Percentiles rank a stretch among this genome's conserved stretches.
These are phyloP conservation scores for Speoplatyrhinus poulsoni DNA, from an alignment of 2,113 vertebrate species.

Conservation along the genomic window DNA sequence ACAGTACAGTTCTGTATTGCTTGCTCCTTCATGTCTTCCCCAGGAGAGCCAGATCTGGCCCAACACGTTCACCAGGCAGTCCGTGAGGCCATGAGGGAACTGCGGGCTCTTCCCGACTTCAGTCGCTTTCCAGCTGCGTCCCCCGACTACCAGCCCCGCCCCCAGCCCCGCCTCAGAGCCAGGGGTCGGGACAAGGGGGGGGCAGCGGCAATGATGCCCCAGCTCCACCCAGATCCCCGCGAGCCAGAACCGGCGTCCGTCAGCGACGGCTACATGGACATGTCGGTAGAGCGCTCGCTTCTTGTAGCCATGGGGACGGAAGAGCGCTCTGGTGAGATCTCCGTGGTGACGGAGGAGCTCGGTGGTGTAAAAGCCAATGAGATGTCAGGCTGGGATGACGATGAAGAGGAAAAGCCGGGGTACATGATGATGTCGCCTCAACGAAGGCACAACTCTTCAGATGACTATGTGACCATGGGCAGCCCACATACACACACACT, in stretches of 20 bases:
- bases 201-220: not conserved
- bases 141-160: conserved; percentile 7
- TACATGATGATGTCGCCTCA: conserved; percentile 68
- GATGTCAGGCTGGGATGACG: conserved; percentile 2
- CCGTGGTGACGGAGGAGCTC: not conserved
- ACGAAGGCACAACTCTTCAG: conserved; percentile 10
- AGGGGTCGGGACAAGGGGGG: conserved; percentile 41
- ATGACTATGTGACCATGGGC: conserved; percentile 60
- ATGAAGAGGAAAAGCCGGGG: conserved; percentile 14
- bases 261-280: conserved; percentile 40
- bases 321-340: not conserved
- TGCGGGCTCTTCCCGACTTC: conserved; percentile 60
- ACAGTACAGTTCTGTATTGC: not conserved
- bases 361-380: not conserved
- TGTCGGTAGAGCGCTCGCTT: conserved; percentile 18
- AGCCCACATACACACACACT: conserved; percentile 47
- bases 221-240: not conserved
- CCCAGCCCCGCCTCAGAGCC: conserved; percentile 37
- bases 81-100: conserved; percentile 19
- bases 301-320: not conserved
- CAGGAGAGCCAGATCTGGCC: conserved; percentile 42
- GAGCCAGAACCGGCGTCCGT: not conserved
- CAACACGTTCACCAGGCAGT: conserved; percentile 63
- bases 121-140: conserved; percentile 42
- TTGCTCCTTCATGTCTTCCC: not conserved